Percentiles rank a stretch among this genome's conserved stretches.
Conservation (phyloP, 2,113 vertebrate genomes). For the Origma solitaria region DNA sequence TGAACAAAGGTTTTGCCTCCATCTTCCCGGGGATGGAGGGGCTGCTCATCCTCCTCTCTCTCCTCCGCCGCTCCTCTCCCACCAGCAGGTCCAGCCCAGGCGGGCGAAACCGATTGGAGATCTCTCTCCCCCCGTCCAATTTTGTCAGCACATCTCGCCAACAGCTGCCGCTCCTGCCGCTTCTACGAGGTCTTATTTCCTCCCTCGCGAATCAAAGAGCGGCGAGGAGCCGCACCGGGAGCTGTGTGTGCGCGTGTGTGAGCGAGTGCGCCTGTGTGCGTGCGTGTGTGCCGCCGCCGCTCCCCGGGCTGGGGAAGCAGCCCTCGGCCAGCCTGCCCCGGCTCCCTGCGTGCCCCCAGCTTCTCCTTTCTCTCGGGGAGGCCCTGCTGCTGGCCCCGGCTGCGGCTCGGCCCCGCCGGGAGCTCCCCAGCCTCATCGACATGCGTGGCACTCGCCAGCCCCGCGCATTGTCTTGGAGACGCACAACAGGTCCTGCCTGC, state of each 20-base stretch:
- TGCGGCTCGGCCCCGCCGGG: background rate
- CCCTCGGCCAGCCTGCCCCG: background rate
- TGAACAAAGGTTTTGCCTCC: constrained; percentile 83
- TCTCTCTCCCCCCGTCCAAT: background rate
- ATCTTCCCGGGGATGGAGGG: constrained; percentile 64
- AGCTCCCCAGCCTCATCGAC: constrained; percentile 24
- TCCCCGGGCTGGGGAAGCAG: background rate
- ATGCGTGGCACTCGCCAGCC: background rate
- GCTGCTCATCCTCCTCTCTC: constrained; percentile 5
- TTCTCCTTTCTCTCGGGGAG: background rate
- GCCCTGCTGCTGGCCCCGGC: background rate
- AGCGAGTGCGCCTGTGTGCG: background rate
- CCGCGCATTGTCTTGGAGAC: constrained; percentile 36
- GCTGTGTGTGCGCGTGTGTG: background rate
- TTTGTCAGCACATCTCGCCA: constrained; percentile 24
- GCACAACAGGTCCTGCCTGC: constrained; percentile 60
- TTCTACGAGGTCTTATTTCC: constrained; percentile 12
- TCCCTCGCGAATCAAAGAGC: constrained; percentile 37
- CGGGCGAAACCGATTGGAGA: background rate
- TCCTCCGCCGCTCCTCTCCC: background rate
- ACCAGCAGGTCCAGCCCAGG: background rate
- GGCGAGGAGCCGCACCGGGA: constrained; percentile 4
- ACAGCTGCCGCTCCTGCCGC: background rate
- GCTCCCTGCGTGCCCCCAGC: background rate
- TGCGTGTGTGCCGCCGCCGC: background rate